A percentile compares a stretch with the other conserved stretches of the same genome.
phyloP scores from a whole-genome alignment of 1,140 invertebrate genomes.

The Drosophila sp. region DNA sequence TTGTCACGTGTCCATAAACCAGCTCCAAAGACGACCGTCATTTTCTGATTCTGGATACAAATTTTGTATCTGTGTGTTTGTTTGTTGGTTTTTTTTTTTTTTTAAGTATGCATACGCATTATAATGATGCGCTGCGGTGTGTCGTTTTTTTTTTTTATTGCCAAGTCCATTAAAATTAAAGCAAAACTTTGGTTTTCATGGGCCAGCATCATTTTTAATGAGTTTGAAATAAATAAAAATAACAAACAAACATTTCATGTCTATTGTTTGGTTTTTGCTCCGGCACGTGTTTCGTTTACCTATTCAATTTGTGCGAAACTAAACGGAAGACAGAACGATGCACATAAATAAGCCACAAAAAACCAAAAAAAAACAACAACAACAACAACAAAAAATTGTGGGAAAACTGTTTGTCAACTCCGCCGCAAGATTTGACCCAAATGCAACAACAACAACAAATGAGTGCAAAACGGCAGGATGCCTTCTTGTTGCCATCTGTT shows the following conservation, averaged over 20 bases:
- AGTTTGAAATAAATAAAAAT: slow-evolving; percentile 60
- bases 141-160: slow-evolving; percentile 63
- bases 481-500: slow-evolving; percentile 15
- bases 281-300: slow-evolving; percentile 47
- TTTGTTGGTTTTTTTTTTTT: background rate
- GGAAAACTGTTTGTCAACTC: background rate
- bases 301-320: slow-evolving; percentile 60
- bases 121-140: slow-evolving; percentile 61
- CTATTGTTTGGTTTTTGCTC: slow-evolving; percentile 39
- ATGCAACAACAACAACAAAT: background rate
- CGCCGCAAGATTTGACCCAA: background rate
- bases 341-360: background rate
- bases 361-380: background rate
- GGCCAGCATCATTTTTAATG: slow-evolving; percentile 60
- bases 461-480: slow-evolving; percentile 46
- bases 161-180: slow-evolving; percentile 77
- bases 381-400: background rate
- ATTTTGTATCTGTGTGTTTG: slow-evolving; percentile 33
- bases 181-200: slow-evolving; percentile 68
- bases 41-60: slow-evolving; percentile 66
- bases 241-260: slow-evolving; percentile 45
- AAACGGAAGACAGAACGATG: slow-evolving; percentile 11
- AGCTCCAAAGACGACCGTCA: slow-evolving; percentile 37
- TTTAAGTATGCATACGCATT: slow-evolving; percentile 74
- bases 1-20: slow-evolving; percentile 78